Evolutionary conservation across 1,140 invertebrate species (phyloP).

Genomic region (Sipha flava): DNA sequence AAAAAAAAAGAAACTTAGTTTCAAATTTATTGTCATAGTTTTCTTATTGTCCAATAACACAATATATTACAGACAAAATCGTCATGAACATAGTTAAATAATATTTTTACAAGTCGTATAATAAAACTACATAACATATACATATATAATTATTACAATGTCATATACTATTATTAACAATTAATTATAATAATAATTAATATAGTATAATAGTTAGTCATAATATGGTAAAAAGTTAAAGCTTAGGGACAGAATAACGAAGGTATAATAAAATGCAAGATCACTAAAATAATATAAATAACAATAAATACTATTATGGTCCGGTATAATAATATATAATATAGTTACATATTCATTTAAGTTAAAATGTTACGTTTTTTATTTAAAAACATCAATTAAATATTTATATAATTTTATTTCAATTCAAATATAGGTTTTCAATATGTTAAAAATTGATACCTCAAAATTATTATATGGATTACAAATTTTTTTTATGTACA

Average conservation of each 20-base stretch:
- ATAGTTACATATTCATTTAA: neutral
- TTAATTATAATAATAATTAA: neutral
- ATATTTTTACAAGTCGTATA: neutral
- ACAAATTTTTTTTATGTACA: too few relatives aligned
- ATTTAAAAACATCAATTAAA: too few relatives aligned
- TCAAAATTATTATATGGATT: too few relatives aligned
- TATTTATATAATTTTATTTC: too few relatives aligned
- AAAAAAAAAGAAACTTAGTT: neutral
- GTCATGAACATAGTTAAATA: neutral
- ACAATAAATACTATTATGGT: neutral
- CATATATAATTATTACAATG: neutral
- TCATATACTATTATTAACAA: neutral
- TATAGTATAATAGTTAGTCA: neutral
- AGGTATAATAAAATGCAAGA: neutral
- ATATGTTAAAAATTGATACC: too few relatives aligned
- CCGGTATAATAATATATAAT: neutral
- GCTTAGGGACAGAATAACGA: neutral
- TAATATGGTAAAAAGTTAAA: neutral
- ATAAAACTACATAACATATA: neutral
- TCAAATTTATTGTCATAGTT: constrained; percentile 5
- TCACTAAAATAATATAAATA: neutral
- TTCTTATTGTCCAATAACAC: neutral
- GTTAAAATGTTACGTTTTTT: too few relatives aligned
- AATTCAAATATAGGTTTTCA: too few relatives aligned
- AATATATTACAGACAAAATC: neutral